phyloP scores from a whole-genome alignment of 2,113 vertebrate genomes.

The Chroicocephalus ridibundus region DNA sequence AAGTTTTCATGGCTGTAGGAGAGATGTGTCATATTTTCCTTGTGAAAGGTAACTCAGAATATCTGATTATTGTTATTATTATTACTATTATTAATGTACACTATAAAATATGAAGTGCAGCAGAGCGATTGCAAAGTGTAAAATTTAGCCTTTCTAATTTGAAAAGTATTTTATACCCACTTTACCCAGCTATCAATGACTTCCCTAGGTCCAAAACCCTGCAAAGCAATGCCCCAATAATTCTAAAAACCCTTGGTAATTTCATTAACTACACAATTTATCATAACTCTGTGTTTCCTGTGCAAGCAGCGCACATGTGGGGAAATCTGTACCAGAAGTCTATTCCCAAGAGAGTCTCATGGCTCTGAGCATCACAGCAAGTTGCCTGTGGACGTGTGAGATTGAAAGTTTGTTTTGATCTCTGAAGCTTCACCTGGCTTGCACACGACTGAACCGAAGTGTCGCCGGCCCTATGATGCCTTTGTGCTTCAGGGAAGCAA shows the following conservation, averaged over 20 bases:
- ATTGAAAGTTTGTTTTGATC: neutral
- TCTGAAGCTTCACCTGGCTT: neutral
- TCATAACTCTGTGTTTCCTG: neutral
- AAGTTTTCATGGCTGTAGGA: neutral
- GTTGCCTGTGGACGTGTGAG: neutral
- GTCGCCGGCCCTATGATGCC: neutral
- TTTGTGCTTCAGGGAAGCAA: neutral
- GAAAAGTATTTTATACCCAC: neutral
- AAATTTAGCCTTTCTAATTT: neutral
- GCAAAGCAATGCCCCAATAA: neutral
- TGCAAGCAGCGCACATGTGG: neutral
- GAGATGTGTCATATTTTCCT: neutral
- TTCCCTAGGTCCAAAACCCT: neutral
- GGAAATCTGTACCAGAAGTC: neutral
- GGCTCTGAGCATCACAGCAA: neutral
- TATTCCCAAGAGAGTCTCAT: neutral
- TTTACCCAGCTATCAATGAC: neutral
- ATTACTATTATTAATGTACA: neutral
- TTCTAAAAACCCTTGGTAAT: neutral
- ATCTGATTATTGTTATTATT: neutral
- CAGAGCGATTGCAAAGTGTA: neutral
- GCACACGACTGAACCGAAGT: neutral
- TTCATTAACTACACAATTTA: neutral
- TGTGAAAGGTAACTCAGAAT: neutral
- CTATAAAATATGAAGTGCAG: neutral